Conservation (phyloP, 2,113 vertebrate species). For the Hyaena hyaena region DNA sequence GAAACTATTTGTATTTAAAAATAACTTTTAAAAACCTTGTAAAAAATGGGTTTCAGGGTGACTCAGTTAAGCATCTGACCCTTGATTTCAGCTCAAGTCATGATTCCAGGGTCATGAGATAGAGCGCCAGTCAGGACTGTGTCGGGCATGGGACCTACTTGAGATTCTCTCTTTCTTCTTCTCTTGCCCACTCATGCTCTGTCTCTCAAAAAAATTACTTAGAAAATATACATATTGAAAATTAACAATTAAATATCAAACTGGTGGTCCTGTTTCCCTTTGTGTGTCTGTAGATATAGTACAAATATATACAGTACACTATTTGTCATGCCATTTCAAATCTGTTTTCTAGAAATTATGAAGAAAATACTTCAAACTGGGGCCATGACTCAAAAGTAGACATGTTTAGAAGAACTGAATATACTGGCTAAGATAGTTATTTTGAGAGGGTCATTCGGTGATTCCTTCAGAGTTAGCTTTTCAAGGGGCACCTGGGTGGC, state of each 20-base stretch:
- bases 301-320: not conserved
- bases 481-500: not conserved
- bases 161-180: too few relatives aligned
- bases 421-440: not conserved
- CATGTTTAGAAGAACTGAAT: not conserved
- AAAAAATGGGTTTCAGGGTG: too few relatives aligned
- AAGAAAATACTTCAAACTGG: not conserved
- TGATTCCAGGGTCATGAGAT: too few relatives aligned
- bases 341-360: not conserved
- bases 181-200: too few relatives aligned
- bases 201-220: not conserved
- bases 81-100: too few relatives aligned
- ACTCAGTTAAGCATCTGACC: too few relatives aligned
- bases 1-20: not conserved
- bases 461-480: not conserved
- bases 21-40: too few relatives aligned
- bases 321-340: not conserved
- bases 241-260: not conserved
- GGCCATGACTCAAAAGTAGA: not conserved
- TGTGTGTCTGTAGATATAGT: not conserved
- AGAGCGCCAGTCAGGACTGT: too few relatives aligned
- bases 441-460: not conserved
- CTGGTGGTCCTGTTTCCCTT: not conserved
- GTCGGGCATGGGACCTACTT: too few relatives aligned
- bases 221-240: not conserved